Percentiles rank a stretch among this genome's conserved stretches.
phyloP scores from a whole-genome alignment of 2,888 invertebrate genomes.

The Acanthopleura granulata region DNA sequence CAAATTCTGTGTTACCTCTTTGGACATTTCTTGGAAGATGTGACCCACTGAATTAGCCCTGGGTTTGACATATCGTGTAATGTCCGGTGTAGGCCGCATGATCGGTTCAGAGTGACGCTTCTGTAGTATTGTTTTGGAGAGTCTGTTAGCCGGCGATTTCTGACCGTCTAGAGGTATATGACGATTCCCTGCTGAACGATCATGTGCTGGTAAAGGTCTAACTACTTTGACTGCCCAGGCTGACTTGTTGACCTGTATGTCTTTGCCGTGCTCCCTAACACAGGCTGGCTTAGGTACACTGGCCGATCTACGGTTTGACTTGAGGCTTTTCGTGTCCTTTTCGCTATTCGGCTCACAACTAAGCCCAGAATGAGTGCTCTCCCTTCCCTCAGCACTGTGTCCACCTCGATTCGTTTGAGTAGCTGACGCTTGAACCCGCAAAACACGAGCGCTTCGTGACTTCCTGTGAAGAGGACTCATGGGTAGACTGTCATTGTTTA shows the following conservation, averaged over 20 bases:
- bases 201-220: too few relatives aligned
- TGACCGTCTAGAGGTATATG: too few relatives aligned
- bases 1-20: neutral
- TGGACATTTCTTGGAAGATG: neutral
- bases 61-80: neutral
- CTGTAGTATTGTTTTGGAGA: neutral
- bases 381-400: neutral
- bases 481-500: neutral
- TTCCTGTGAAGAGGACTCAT: too few relatives aligned
- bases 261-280: too few relatives aligned
- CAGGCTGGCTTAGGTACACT: neutral
- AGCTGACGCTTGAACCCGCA: too few relatives aligned
- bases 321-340: neutral
- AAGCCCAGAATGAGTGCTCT: neutral
- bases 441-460: neutral
- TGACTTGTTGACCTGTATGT: too few relatives aligned
- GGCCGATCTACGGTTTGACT: neutral
- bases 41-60: neutral
- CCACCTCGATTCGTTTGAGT: neutral
- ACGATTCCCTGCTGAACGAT: too few relatives aligned
- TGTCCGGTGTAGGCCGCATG: neutral
- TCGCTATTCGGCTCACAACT: neutral
- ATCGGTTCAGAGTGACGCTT: neutral
- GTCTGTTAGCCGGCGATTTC: too few relatives aligned
- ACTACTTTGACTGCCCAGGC: too few relatives aligned